A percentile compares a stretch with the other conserved stretches of the same genome.
Evolutionary conservation across 2,797 vertebrate genomes (phyloP).

Genomic region (Vultur gryphus): DNA sequence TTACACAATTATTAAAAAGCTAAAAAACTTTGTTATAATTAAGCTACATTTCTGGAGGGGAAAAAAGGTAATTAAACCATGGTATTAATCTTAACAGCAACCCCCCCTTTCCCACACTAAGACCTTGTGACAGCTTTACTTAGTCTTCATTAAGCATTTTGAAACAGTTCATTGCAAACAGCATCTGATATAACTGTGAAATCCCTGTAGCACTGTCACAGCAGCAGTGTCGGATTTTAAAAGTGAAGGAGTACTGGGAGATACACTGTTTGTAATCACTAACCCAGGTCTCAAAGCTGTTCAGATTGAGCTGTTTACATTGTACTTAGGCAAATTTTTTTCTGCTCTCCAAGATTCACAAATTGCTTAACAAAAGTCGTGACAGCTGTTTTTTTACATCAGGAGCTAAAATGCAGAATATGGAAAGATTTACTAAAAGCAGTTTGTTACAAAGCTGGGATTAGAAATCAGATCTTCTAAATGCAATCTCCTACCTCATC

Average conservation of each 20-base stretch:
- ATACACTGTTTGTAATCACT: neutral
- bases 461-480: neutral
- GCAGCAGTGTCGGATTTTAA: neutral
- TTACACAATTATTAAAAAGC: neutral
- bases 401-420: neutral
- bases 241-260: neutral
- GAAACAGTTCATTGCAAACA: neutral
- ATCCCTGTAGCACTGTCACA: neutral
- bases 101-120: neutral
- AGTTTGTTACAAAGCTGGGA: neutral
- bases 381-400: neutral
- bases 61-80: neutral
- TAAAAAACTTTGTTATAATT: neutral
- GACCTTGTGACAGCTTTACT: neutral
- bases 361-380: neutral
- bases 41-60: neutral
- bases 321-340: neutral
- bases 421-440: neutral
- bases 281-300: neutral
- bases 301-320: neutral
- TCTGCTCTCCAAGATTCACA: neutral
- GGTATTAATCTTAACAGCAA: neutral
- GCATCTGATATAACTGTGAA: neutral
- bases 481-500: neutral
- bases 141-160: constrained; percentile 18